A percentile compares a stretch with the other conserved stretches of the same genome.
Conservation (phyloP, 2,113 vertebrate genomes). For the Chitala chitala region DNA sequence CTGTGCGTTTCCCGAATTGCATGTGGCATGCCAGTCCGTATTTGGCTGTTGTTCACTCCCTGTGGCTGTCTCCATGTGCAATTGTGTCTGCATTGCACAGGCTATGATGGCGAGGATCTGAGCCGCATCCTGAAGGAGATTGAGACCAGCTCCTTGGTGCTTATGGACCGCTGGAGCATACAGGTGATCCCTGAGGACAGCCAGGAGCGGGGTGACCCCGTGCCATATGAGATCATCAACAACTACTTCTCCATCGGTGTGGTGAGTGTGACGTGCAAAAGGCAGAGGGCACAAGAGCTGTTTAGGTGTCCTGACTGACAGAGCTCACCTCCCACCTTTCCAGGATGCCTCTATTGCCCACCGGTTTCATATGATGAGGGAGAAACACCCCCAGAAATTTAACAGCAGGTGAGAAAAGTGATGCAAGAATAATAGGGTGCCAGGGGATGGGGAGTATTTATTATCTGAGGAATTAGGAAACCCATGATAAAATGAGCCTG, state of each 20-base stretch:
- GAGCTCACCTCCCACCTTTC: conserved; percentile 17
- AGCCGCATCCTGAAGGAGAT: conserved; percentile 76
- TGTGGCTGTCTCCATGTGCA: background rate
- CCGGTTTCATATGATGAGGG: conserved; percentile 85
- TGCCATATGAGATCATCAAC: conserved; percentile 84
- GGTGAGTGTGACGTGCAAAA: conserved; percentile 58
- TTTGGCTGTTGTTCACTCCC: too few relatives aligned
- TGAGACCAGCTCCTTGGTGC: conserved; percentile 59
- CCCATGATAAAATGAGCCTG: too few relatives aligned
- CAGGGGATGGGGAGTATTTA: background rate
- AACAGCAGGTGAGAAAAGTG: conserved; percentile 78
- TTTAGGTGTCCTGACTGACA: background rate
- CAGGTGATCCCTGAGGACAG: conserved; percentile 67
- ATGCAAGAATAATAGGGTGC: background rate
- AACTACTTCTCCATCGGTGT: conserved; percentile 91
- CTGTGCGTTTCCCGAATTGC: too few relatives aligned
- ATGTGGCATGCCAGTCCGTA: too few relatives aligned
- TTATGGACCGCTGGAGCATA: conserved; percentile 81
- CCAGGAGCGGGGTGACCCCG: conserved; percentile 69
- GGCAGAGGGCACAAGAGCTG: conserved; percentile 42
- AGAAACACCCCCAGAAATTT: conserved; percentile 88
- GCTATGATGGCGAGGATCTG: conserved; percentile 82
- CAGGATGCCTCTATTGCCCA: conserved; percentile 91
- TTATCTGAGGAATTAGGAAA: too few relatives aligned
- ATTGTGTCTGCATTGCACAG: conserved; percentile 46